phyloP scores from a whole-genome alignment of 2,888 invertebrate genomes.

The Eubasilissa splendida region DNA sequence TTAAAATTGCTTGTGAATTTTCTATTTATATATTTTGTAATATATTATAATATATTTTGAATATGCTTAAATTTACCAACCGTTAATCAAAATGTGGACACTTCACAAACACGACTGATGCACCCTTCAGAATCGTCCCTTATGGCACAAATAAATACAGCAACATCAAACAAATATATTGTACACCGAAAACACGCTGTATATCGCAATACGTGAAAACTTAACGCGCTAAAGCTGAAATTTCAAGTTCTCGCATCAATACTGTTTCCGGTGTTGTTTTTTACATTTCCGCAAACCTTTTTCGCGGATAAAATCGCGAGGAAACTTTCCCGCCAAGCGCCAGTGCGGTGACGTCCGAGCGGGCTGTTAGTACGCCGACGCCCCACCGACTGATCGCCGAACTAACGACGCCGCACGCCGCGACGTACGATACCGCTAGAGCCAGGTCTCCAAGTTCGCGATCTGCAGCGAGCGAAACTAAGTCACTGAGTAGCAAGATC shows the following conservation, averaged over 20 bases:
- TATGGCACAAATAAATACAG: slow-evolving; percentile 22
- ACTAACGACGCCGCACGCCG: slow-evolving; percentile 10
- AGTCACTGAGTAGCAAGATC: slow-evolving; percentile 14
- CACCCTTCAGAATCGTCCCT: slow-evolving; percentile 4
- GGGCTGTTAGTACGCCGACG: slow-evolving; percentile 45
- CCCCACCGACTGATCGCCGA: slow-evolving; percentile 41
- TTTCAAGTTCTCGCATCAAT: not conserved
- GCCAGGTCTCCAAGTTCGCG: not conserved
- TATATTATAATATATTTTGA: not conserved
- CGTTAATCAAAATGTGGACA: slow-evolving; percentile 14
- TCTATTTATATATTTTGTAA: too few species aligned
- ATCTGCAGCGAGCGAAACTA: not conserved
- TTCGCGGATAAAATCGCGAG: not conserved
- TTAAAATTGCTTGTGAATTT: too few species aligned
- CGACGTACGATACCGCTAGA: not conserved
- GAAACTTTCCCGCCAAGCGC: slow-evolving; percentile 9
- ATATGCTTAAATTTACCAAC: slow-evolving; percentile 1
- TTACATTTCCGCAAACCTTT: not conserved
- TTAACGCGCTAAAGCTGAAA: not conserved
- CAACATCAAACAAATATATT: not conserved
- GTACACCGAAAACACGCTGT: slow-evolving; percentile 3
- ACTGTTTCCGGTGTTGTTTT: not conserved
- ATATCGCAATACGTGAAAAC: not conserved
- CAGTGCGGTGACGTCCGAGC: slow-evolving; percentile 34
- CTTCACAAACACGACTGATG: slow-evolving; percentile 26